Percentiles rank a stretch among this genome's conserved stretches.
phyloP scores from a whole-genome alignment of 1,140 invertebrate genomes.

The Leptinotarsa undecemlineata region DNA sequence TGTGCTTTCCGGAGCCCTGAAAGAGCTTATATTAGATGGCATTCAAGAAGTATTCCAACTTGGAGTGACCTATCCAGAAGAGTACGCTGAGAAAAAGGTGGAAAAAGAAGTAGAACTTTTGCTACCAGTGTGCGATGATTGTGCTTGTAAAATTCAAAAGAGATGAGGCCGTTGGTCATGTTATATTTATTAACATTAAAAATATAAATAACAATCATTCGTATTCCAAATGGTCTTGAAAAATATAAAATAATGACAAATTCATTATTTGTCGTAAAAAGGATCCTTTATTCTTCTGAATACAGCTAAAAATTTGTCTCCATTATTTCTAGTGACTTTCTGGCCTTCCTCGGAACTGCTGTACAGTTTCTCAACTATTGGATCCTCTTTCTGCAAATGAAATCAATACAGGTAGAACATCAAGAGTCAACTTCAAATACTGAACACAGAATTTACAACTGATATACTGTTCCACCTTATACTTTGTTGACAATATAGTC shows the following conservation, averaged over 20 bases:
- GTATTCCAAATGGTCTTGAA: no score
- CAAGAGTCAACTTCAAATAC: no score
- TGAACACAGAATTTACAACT: no score
- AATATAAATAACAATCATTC: background rate
- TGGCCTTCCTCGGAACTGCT: constrained; percentile 97
- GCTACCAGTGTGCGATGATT: background rate
- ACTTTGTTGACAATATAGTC: no score
- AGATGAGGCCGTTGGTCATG: background rate
- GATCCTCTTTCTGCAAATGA: constrained; percentile 71
- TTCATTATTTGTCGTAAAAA: constrained; percentile 29
- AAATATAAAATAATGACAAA: background rate
- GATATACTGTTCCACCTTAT: no score
- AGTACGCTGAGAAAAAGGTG: background rate
- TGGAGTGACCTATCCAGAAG: constrained; percentile 10
- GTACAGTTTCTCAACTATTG: constrained; percentile 84
- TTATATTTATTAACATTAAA: constrained; percentile 13
- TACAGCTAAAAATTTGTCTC: constrained; percentile 91
- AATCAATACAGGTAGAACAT: no score
- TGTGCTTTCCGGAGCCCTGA: constrained; percentile 32
- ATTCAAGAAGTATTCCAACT: constrained; percentile 37
- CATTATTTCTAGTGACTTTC: constrained; percentile 95
- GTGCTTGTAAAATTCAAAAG: constrained; percentile 11
- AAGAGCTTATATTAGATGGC: constrained; percentile 37
- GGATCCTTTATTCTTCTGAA: constrained; percentile 74
- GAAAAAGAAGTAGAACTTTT: constrained; percentile 4